Evolutionary conservation across 2,113 vertebrate genomes (phyloP), one percentile per base, ranked within the genome.

Genomic region (Pachycephala philippinensis): DNA sequence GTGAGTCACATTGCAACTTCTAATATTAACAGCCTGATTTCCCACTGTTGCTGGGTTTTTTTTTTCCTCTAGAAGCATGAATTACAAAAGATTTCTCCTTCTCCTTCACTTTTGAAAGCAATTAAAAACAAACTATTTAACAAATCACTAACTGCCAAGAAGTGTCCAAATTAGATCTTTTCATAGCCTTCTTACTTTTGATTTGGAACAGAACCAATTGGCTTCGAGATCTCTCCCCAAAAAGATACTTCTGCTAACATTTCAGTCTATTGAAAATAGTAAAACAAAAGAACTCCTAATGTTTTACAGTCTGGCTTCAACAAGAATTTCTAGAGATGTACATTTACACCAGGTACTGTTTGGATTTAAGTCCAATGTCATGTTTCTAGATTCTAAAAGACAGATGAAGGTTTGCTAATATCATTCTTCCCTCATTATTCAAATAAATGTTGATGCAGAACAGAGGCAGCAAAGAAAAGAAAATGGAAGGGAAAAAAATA

Each of bases 21-120:
- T 86, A 96, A 95, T 95, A 97, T 94, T 95, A 95, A 95, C 76
- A 52, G 78, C 59, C 84, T 52, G 80, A 89, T 84, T 95, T 90
- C 64, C 57, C 61, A 77, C 54, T 64, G 70, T 96, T 75, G 40
- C 83, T 66, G 47, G 23, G 10, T 1, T 57, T 70, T 81, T 64
- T 64, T 77, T 35, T 5, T 5, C 10, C 24, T 86, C 37, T 70
- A 44, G 56, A 92, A 90, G 26, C 16, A 56, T 45, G 40, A 89
- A 86, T 84, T 94, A 96, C 60, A 90, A 86, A 88, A 92, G 88
- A 80, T 47, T 89, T 87, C 68, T 93, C 49, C 60, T 80, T 91
- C 44, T 47, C 65, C 64, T 94, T 70, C 61, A 89, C 65, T 95
- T 94, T 57, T 74, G 70, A 94, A 89, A 82, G 63, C 74, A 94